Base-by-base conservation (phyloP, 2,888 invertebrate genomes). In the Halictus quadricinctus region DNA sequence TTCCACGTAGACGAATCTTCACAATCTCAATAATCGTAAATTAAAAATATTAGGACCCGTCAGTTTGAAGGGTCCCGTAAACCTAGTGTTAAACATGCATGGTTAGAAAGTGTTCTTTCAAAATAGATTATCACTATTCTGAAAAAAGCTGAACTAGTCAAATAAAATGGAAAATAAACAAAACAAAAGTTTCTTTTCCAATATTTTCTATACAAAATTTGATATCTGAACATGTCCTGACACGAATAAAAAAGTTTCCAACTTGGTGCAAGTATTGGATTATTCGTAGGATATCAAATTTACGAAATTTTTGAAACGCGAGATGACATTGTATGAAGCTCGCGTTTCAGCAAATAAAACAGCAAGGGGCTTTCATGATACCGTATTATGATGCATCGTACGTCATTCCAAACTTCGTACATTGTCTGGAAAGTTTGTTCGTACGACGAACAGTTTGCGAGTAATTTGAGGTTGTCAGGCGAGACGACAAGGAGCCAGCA, bases 381-480 rank as follows among this genome's bases (percentile, higher is more conserved):
- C 21, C 41, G 69, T 69, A 69, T 69, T 41, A 69, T 21, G 69
- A 41, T 69, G 69, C 41, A 21, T 69, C 69, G 69, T 69, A 69
- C 69, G 69, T 69, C 69, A 69, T 41, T 10, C 15, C 43, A 10
- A 29, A 43, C 60, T 46, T 29, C 69, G 18, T n/a, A 46, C 69
- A 69, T 69, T 69, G 43, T 48, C 48, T 21, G 29, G 18, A 18
- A 81, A 72, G 41, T 81, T 72, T 50, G 72, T 12, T 50, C 48
- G 48, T 48, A 25, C 18, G n/a, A 18, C 58, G 50, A 81, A 79
- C 64, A 72, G 60, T 81, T 81, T 64, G 48, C 48, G 72, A 78
- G 72, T 79, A 81, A 81, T 79, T 81, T 72, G 79, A 79, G 81
- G 79, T 78, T 81, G 79, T 21, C 81, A 79, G 64, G 79, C 79